Evolutionary conservation across 2,797 vertebrate genomes (phyloP), one percentile per base, ranked within the genome.

Genomic region (Pseudocheirus occidentalis): DNA sequence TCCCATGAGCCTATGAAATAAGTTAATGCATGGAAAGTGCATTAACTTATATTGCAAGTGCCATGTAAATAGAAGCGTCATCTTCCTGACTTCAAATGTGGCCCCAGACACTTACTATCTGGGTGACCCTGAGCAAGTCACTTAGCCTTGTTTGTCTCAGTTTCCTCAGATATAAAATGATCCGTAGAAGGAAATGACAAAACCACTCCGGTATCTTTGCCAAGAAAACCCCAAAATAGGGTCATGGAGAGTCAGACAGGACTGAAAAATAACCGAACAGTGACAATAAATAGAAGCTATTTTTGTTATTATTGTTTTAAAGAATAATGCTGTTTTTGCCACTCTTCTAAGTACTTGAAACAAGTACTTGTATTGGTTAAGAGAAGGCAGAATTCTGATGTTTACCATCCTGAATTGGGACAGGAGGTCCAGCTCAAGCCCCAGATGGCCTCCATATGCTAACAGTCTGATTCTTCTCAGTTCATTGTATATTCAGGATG

Each of bases 361-460:
- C 94, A 52, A 53, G 10, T 31, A 55, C 3, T 40, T 66, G 18
- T 90, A 92, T 95, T 91, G 91, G 55, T 92, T 89, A 89, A 96
- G 95, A 95, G 89, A 56, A 94, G 92, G 31, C 5, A 90, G 46
- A 54, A 7, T n/a, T 90, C 29, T 90, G 90, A 53, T 54, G 54
- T 90, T 90, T 90, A 90, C 53, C 90, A 54, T 53, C 13, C 29
- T 14, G 73, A 55, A 13, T 90, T 90, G 50, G 28, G 52, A 87
- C 52, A 34, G 29, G 90, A 94, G 66, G 90, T 92, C 91, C 46
- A 92, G 66, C 12, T 28, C 12, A 7, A n/a, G 0, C 6, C 92
- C 94, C 93, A 91, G 93, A 59, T 92, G 89, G 40, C 55, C 92
- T 93, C 12, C 59, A 89, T 2, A 11, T 96, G 95, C 73, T 81